Conservation (phyloP, 2,797 vertebrate genomes). For the Pagetopsis macropterus region DNA sequence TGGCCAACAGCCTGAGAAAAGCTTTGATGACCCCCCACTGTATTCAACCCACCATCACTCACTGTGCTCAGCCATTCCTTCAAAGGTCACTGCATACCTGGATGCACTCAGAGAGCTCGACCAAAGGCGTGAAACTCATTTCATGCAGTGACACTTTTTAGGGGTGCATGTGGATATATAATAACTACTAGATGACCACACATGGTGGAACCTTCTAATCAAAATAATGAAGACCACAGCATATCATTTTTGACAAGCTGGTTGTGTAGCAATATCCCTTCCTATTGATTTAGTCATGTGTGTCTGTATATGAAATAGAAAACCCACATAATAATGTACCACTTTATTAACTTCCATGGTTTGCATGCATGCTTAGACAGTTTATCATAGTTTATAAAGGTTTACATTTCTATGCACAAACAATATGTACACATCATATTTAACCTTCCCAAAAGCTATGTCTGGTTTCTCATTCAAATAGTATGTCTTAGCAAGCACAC, state of each 20-base stretch:
- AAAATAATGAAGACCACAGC: neutral
- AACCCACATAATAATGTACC: neutral
- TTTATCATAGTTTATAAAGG: neutral
- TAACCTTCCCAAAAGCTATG: neutral
- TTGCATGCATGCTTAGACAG: no score
- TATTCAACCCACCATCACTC: constrained; percentile 54
- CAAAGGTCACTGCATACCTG: constrained; percentile 67
- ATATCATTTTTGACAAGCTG: neutral
- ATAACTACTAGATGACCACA: constrained; percentile 32
- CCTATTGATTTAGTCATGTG: neutral
- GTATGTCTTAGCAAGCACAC: neutral
- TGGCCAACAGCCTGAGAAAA: constrained; percentile 73
- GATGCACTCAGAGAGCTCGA: constrained; percentile 51
- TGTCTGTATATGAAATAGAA: neutral
- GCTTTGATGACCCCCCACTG: constrained; percentile 72
- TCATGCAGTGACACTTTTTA: constrained; percentile 41
- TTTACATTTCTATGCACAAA: neutral
- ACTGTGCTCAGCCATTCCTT: constrained; percentile 45
- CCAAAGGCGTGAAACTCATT: constrained; percentile 59
- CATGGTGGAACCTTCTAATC: constrained; percentile 1
- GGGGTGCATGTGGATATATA: constrained; percentile 22
- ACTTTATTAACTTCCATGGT: no score
- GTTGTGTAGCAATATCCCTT: neutral
- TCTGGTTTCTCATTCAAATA: neutral
- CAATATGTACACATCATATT: neutral